phyloP scores from a whole-genome alignment of 1,140 invertebrate species.

The Plutomurus gul region DNA sequence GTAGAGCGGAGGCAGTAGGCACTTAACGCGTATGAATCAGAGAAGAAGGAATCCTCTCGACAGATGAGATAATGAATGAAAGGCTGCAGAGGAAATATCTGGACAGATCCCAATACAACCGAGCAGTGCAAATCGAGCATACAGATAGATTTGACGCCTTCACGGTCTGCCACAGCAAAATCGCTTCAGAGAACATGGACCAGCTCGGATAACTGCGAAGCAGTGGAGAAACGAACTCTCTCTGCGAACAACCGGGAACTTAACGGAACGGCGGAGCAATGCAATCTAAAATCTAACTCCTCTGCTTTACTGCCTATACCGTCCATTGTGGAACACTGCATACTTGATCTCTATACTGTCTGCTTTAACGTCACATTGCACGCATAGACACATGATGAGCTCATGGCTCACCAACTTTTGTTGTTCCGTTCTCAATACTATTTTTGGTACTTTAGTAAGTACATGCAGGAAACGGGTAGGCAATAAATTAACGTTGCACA shows the following conservation, averaged over 20 bases:
- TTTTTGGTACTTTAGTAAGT: constrained; percentile 22
- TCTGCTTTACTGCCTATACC: too few species aligned
- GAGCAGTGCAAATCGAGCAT: background rate
- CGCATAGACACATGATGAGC: background rate
- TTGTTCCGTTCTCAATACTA: constrained; percentile 12
- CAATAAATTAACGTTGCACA: background rate
- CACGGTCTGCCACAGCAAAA: constrained; percentile 10
- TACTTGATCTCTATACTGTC: background rate
- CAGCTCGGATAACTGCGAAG: too few species aligned
- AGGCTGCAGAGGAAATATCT: background rate
- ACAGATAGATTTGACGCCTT: constrained; percentile 17
- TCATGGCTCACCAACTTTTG: background rate
- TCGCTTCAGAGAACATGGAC: background rate
- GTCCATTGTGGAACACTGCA: background rate
- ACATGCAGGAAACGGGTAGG: background rate
- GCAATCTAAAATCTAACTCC: background rate
- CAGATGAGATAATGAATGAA: constrained; percentile 14
- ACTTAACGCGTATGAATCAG: background rate
- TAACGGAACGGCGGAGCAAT: background rate
- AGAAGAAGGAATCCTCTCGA: background rate
- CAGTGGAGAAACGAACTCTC: background rate
- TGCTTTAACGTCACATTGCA: background rate
- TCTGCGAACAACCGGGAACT: background rate
- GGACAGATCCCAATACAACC: constrained; percentile 3
- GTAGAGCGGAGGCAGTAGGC: too few species aligned